Evolutionary conservation across 2,888 invertebrate species (phyloP).

Genomic region (Myopa testacea): DNA sequence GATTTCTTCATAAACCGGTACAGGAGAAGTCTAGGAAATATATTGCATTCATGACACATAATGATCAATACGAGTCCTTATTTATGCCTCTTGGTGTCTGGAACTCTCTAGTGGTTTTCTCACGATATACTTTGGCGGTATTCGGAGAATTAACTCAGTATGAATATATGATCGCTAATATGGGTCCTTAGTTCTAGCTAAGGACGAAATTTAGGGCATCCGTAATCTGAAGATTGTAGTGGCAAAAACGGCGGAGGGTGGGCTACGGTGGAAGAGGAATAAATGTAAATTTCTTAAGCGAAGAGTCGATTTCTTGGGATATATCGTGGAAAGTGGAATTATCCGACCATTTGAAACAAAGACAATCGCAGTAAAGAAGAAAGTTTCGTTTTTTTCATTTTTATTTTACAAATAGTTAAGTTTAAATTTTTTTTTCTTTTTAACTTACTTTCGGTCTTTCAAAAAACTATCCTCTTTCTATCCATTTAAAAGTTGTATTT

Average conservation of each 20-base stretch:
- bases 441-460: too few relatives aligned
- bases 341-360: conserved; percentile 35
- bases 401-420: too few relatives aligned
- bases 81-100: conserved; percentile 48
- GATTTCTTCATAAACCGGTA: conserved; percentile 50
- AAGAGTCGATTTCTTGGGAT: conserved; percentile 45
- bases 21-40: conserved; percentile 47
- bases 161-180: conserved; percentile 38
- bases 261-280: conserved; percentile 38
- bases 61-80: conserved; percentile 49
- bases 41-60: conserved; percentile 50
- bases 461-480: too few relatives aligned
- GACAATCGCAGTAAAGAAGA: conserved; percentile 26
- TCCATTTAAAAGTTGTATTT: too few relatives aligned
- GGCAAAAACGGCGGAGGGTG: conserved; percentile 41
- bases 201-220: conserved; percentile 38
- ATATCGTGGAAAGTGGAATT: conserved; percentile 36
- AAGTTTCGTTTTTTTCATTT: conserved; percentile 28
- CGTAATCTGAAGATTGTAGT: conserved; percentile 30
- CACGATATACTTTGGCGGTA: conserved; percentile 42
- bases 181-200: conserved; percentile 46
- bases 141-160: conserved; percentile 41
- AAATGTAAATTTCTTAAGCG: conserved; percentile 46
- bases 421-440: too few relatives aligned
- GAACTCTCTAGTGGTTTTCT: conserved; percentile 46